Evolutionary conservation across 2,888 invertebrate species (phyloP).

Genomic region (Taenaris catops): DNA sequence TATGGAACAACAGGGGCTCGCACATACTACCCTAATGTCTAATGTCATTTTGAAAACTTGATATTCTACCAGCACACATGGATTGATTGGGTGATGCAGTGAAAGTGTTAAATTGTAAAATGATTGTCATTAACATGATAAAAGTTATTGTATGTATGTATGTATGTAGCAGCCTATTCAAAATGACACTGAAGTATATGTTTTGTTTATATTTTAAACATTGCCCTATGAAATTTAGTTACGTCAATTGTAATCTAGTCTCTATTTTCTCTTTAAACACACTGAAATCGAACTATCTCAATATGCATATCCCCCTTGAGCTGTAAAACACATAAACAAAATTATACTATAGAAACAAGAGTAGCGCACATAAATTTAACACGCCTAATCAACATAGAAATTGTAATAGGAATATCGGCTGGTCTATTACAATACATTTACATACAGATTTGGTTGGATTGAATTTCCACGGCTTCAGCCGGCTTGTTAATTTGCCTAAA

Average conservation of each 20-base stretch:
- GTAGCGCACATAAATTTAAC: constrained; percentile 48
- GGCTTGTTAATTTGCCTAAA: constrained; percentile 73
- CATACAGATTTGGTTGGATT: constrained; percentile 72
- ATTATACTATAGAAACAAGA: constrained; percentile 59
- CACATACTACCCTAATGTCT: too few relatives aligned
- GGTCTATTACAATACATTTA: constrained; percentile 71
- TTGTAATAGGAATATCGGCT: constrained; percentile 66
- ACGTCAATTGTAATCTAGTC: constrained; percentile 1
- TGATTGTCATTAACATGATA: too few relatives aligned
- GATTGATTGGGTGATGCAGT: too few relatives aligned
- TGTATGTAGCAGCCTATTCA: too few relatives aligned
- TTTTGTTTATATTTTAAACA: too few relatives aligned
- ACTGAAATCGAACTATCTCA: constrained; percentile 18
- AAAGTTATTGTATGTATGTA: too few relatives aligned
- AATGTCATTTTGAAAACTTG: too few relatives aligned
- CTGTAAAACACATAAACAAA: constrained; percentile 43
- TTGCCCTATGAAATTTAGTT: too few relatives aligned
- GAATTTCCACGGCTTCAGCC: constrained; percentile 56
- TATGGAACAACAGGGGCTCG: too few relatives aligned
- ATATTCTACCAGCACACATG: too few relatives aligned
- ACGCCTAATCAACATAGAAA: constrained; percentile 62
- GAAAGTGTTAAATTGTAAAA: too few relatives aligned
- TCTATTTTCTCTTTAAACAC: constrained; percentile 6
- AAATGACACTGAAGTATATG: too few relatives aligned
- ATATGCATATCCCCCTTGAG: constrained; percentile 22